Evolutionary conservation across 2,113 vertebrate species (phyloP), one percentile per base, ranked within the genome.

Genomic region (Saguinus imperator): DNA sequence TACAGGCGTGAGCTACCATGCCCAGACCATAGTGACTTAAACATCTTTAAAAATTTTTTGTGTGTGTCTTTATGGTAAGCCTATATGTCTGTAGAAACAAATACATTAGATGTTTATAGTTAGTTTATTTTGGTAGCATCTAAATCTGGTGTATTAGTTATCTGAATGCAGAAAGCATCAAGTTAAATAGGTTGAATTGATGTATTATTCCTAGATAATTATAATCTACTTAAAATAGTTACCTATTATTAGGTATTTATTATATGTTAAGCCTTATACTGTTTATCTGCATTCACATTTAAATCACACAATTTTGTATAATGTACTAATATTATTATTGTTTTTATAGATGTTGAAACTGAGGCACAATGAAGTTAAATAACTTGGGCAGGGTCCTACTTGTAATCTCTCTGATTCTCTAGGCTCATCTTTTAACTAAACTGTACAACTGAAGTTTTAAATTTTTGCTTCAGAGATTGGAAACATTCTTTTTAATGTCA

Each of bases 151-250:
- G 1, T 55, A 48, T 89, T 95, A 72, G 29, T 87, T 93, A 64
- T 14, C 29, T 66, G 52, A 43, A 43, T 93, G 14, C 85, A 93
- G 82, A 84, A 96, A 76, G 16, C 4, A 83, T 92, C n/a, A 95
- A 35, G 55, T 81, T 97, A 91, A 86, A 88, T 75, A 75, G 23
- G 13, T 88, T 70, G 50, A 94, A 89, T 96, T 97, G 89, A 89
- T 89, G 35, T 91, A 57, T 72, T 95, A 68, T 43, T 8, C 45
- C 61, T 94, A 84, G 50, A 40, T 70, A 94, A 89, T 94, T 64
- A 40, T 92, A 3, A 89, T 35, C 43, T 83, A 21, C 11, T 89
- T 50, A 89, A 84, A 86, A 12, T 35, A 58, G 40, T 12, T 86
- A 48, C 35, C 23, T 87, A 17, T 64, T 64, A 14, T 64, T 64